Conservation (phyloP, 53 echinoderm and acorn worm genomes). For the Arbacia lixula region DNA sequence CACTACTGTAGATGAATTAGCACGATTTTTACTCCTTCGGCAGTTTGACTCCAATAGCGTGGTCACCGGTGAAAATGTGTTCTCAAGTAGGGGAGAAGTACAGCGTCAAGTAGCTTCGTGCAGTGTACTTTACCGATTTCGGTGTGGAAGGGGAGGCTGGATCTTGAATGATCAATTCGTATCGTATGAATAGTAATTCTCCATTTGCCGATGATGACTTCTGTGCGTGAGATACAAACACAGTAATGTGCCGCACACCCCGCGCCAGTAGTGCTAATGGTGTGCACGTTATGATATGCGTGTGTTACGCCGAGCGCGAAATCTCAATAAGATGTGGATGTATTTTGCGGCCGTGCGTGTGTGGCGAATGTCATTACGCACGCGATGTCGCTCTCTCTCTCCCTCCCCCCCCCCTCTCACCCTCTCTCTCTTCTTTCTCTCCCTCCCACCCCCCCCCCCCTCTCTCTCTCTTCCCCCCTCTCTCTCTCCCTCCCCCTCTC, state of each 20-base stretch:
- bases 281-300: constrained; percentile 1
- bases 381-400: background rate
- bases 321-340: constrained; percentile 17
- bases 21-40: no score
- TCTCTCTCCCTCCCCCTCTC: background rate
- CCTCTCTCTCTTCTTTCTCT: background rate
- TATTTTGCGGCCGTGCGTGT: background rate
- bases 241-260: background rate
- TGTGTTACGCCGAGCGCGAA: constrained; percentile 17
- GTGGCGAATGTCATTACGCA: background rate
- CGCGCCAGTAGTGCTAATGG: background rate
- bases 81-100: no score
- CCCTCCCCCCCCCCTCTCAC: background rate
- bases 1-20: no score
- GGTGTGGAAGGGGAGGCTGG: background rate
- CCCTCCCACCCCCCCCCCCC: background rate
- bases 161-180: background rate
- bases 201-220: no score
- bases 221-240: no score
- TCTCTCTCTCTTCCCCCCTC: background rate
- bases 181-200: background rate
- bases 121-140: no score
- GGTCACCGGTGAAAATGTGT: no score
- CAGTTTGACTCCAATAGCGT: no score
- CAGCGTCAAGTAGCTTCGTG: no score